phyloP scores from a whole-genome alignment of 2,888 invertebrate species.

The Schizaphis graminum region DNA sequence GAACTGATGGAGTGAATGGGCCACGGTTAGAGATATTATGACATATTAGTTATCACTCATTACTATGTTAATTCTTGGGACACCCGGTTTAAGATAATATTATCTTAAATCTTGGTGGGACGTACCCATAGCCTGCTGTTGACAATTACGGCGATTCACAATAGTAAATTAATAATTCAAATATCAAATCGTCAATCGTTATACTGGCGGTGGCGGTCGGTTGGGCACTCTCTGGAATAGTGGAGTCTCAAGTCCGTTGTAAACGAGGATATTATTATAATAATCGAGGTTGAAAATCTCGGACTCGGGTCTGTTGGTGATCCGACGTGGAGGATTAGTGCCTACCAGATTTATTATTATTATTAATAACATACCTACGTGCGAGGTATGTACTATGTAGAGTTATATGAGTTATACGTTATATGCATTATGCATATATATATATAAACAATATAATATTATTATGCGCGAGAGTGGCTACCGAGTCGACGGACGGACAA shows the following conservation, averaged over 20 bases:
- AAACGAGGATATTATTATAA: neutral
- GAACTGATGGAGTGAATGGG: no score
- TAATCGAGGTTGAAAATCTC: slow-evolving; percentile 7
- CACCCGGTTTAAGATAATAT: no score
- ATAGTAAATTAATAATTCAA: neutral
- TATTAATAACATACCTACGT: slow-evolving; percentile 2
- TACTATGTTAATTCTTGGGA: no score
- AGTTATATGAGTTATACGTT: neutral
- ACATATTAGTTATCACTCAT: no score
- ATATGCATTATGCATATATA: neutral
- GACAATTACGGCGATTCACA: neutral
- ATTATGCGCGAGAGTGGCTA: neutral
- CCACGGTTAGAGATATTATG: no score
- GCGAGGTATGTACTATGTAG: neutral
- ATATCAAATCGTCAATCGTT: neutral
- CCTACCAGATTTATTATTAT: neutral
- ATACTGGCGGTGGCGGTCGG: neutral
- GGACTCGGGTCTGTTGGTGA: neutral
- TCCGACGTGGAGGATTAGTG: neutral
- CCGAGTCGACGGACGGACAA: neutral
- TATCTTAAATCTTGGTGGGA: neutral
- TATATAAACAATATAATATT: neutral
- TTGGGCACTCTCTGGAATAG: neutral
- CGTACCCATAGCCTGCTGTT: neutral
- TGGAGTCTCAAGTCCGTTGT: neutral